These are phyloP conservation scores for Staurois parvus DNA, from an alignment of 2,797 vertebrate species.

Conservation along the genomic window DNA sequence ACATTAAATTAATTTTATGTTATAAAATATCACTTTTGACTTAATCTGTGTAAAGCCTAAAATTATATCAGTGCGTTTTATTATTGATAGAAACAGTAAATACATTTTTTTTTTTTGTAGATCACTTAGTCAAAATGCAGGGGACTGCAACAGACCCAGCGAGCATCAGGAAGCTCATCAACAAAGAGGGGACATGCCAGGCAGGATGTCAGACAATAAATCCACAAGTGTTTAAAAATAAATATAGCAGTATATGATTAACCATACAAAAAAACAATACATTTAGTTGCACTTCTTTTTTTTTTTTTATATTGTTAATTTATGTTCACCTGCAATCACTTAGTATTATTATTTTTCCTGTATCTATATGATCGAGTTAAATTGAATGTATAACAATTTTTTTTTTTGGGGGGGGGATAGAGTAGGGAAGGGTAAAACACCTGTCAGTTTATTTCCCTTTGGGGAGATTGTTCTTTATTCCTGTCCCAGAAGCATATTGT, in stretches of 20 bases:
- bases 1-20: not conserved
- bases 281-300: conserved; percentile 17
- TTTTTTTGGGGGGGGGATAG: too few relatives aligned
- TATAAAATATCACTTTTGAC: too few relatives aligned
- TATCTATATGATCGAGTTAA: not conserved
- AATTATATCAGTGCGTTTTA: too few relatives aligned
- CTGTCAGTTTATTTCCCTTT: too few relatives aligned
- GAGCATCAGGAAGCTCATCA: conserved; percentile 6
- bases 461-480: too few relatives aligned
- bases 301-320: not conserved
- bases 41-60: too few relatives aligned
- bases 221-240: conserved; percentile 41
- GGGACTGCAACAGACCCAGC: not conserved
- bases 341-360: not conserved
- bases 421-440: too few relatives aligned
- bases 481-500: too few relatives aligned
- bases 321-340: not conserved
- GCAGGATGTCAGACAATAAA: conserved; percentile 23
- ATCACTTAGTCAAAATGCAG: not conserved
- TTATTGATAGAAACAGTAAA: not conserved
- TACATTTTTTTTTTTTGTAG: not conserved
- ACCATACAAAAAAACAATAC: not conserved
- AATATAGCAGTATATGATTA: not conserved
- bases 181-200: not conserved
- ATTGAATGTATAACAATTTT: too few relatives aligned